Conservation (phyloP, 2,113 vertebrate species). For the Jacana jacana region DNA sequence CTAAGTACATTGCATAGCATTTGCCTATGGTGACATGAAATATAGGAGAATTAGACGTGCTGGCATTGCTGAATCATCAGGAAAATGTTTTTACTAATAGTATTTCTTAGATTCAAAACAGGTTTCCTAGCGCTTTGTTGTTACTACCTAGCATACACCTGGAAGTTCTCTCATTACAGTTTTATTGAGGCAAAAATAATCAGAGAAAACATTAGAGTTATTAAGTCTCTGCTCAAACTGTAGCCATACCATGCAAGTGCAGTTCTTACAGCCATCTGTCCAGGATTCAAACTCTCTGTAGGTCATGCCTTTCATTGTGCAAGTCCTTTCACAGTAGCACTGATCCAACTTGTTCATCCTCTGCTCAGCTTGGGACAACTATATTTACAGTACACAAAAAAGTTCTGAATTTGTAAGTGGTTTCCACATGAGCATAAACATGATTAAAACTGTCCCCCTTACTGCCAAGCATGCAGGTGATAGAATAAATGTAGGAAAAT, state of each 20-base stretch:
- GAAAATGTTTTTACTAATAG: slow-evolving; percentile 10
- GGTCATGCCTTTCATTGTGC: slow-evolving; percentile 88
- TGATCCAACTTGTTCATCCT: slow-evolving; percentile 96
- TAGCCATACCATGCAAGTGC: slow-evolving; percentile 92
- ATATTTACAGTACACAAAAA: slow-evolving; percentile 59
- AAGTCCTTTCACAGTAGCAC: slow-evolving; percentile 97
- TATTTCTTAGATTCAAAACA: background rate
- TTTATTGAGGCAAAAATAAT: background rate
- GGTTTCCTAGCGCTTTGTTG: background rate
- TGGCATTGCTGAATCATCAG: background rate
- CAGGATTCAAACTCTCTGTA: slow-evolving; percentile 95
- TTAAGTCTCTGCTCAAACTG: background rate
- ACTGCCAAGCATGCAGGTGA: background rate
- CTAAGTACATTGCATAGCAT: background rate
- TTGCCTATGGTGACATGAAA: background rate
- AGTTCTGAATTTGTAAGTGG: background rate
- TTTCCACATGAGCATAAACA: background rate
- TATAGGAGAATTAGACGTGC: background rate
- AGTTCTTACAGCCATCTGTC: slow-evolving; percentile 98
- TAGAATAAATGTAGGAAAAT: background rate
- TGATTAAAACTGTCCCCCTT: background rate
- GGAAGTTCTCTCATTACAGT: slow-evolving; percentile 17
- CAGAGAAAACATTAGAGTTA: background rate
- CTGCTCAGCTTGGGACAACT: slow-evolving; percentile 96
- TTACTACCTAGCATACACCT: background rate